phyloP scores from a whole-genome alignment of 2,113 vertebrate genomes.

The Micromys minutus region DNA sequence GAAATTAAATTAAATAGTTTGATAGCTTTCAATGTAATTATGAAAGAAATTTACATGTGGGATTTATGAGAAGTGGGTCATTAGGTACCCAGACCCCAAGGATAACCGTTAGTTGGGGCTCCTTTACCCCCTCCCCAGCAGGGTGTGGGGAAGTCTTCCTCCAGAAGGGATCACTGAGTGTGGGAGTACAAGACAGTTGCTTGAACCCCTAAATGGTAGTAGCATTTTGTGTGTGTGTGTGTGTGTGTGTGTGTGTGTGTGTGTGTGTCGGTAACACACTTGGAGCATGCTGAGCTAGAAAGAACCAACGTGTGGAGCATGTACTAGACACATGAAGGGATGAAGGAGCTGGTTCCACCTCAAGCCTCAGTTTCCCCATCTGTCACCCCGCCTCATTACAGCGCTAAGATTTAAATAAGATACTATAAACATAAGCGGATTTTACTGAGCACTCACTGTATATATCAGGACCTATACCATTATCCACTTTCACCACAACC shows the following conservation, averaged over 20 bases:
- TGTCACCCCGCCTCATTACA: neutral
- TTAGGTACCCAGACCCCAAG: conserved; percentile 41
- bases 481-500: neutral
- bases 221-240: too few relatives aligned
- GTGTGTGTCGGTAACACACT: neutral
- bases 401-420: neutral
- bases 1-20: conserved; percentile 87
- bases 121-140: neutral
- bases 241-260: neutral
- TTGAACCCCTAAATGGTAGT: neutral
- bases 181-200: neutral
- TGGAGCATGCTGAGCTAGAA: neutral
- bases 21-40: conserved; percentile 82
- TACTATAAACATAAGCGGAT: neutral
- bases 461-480: neutral
- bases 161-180: neutral
- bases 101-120: neutral
- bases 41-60: conserved; percentile 77
- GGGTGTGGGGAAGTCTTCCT: neutral
- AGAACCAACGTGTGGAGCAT: neutral
- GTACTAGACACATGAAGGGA: neutral
- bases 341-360: neutral
- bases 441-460: neutral
- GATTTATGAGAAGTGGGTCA: conserved; percentile 66
- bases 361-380: neutral